Evolutionary conservation across 2,797 vertebrate genomes (phyloP), one percentile per base, ranked within the genome.

Genomic region (Sandelia bainsii): DNA sequence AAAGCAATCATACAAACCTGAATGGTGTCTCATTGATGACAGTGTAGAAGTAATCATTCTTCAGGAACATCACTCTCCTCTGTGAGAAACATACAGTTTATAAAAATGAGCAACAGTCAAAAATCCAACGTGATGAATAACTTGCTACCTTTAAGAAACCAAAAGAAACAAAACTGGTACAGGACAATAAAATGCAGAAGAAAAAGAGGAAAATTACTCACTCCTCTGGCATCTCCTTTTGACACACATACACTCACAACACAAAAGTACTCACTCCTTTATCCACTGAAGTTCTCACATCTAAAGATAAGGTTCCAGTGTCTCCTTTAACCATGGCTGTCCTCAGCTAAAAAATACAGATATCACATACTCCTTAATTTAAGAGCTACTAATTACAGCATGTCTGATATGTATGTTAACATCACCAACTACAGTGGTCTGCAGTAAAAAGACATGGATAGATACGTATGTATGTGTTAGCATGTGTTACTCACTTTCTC

Each of bases 301-400:
- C 95, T 92, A 98, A 93, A 10, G 96, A 93, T 72, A 98, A 63
- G 3, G 91, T 93, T 27, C 98, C 97, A 0, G 95, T 97, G 87
- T 98, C 95, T 51, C 97, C 95, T 52, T 96, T 98, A 83, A 99
- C 97, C 98, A 99, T 98, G 42, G 97, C 96, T n/a, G 95, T 97
- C 82, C 98, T 96, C 71, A 99, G 94, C 98, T 99, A 87, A 29
- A 88, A 32, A 88, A 66, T 75, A 82, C 4, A 75, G 12, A 64
- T 23, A 69, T 25, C 8, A 58, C 27, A 61, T 6, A 62, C 16
- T 53, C 19, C 69, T 23, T 22, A 25, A 19, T 12, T 16, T 0
- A 19, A 13, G 23, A 12, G 37, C 39, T 32, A 29, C 27, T 52
- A 56, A 42, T 2, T 19, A 39, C 6, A 27, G 19, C 32, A 48